phyloP scores from a whole-genome alignment of 2,113 vertebrate genomes.

The human (Homo sapiens) region GRCh38 chr7:15655001-15655500 shows the following conservation, averaged over 20 bases:
- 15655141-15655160: neutral
- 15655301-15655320: neutral
- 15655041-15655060: neutral
- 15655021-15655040: neutral
- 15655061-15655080: neutral
- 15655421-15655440: neutral
- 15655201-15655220: neutral
- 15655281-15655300: neutral
- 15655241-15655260: neutral
- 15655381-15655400: neutral
- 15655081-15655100: neutral
- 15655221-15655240: neutral
- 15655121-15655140: neutral
- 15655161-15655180: neutral
- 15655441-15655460: neutral
- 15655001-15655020: neutral
- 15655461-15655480: neutral
- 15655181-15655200: neutral
- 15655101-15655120: neutral
- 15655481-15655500: neutral
- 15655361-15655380: neutral
- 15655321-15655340: neutral
- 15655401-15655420: neutral
- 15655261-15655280: neutral
- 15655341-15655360: neutral